Evolutionary conservation across 2,797 vertebrate genomes (phyloP), one percentile per base, ranked within the genome.

Genomic region (Threskiornis aethiopicus): DNA sequence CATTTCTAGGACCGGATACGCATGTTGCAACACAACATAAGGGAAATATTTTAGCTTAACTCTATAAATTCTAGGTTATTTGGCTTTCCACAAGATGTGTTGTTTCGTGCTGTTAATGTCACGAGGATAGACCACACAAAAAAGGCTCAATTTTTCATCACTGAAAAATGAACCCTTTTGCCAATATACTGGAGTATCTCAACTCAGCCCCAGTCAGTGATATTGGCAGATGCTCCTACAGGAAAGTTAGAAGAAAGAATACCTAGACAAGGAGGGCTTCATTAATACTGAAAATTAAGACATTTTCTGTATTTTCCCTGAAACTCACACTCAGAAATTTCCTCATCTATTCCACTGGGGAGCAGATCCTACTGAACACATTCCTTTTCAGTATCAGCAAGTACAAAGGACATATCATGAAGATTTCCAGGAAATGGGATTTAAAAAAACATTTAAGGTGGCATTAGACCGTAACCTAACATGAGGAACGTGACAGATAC

Each of bases 11-110:
- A 92, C 78, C 69, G 65, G 94, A 97, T 96, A 95, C 4, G 42
- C 75, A 86, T 91, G 93, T 85, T 96, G 93, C 96, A 98, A 97
- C 95, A 97, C 84, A 97, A 64, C 77, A 67, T 77, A 84, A 87
- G 87, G 94, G 92, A 95, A 97, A 97, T 92, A 95, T 46, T 97
- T 96, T 84, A 96, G 87, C 81, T 97, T 97, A 97, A 97, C 92
- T 97, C 93, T 58, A 82, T 94, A 96, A 97, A 88, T 88, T 88
- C 93, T 97, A 75, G 42, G 55, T 84, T 57, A 62, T 73, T 91
- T 59, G 81, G 89, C 29, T 94, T 61, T 70, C 65, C 42, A n/a
- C 92, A 90, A 78, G 42, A 55, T 11, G 6, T 29, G 24, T 5
- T 62, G 31, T 20, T 75, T 31, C 3, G 1, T 72, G n/a, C 16